Evolutionary conservation across 2,888 invertebrate species (phyloP).

Genomic region (Drosophila nr. perissopoda): DNA sequence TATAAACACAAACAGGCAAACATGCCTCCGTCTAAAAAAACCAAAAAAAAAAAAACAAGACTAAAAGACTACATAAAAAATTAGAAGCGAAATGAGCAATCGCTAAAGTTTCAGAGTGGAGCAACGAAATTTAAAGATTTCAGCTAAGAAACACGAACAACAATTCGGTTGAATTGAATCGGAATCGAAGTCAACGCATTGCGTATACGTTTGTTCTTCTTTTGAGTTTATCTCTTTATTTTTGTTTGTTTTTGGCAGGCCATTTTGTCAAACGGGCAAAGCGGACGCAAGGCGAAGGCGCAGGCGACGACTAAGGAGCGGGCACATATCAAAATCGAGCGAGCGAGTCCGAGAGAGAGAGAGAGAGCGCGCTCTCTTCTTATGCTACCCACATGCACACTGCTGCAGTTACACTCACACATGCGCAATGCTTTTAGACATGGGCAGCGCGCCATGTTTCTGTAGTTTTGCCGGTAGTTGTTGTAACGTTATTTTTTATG

Average conservation of each 20-base stretch:
- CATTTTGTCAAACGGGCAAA: slow-evolving; percentile 38
- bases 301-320: slow-evolving; percentile 33
- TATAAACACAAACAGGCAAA: slow-evolving; percentile 40
- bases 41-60: slow-evolving; percentile 6
- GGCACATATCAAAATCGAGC: slow-evolving; percentile 40
- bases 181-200: slow-evolving; percentile 41
- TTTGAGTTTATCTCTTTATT: slow-evolving; percentile 5
- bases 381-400: slow-evolving; percentile 22
- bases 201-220: slow-evolving; percentile 45
- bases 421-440: slow-evolving; percentile 44
- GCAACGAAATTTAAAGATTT: slow-evolving; percentile 25
- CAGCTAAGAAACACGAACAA: slow-evolving; percentile 9
- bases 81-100: slow-evolving; percentile 12
- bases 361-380: slow-evolving; percentile 21
- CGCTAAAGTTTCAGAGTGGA: slow-evolving; percentile 20
- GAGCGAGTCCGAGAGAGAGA: not conserved
- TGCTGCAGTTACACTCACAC: slow-evolving; percentile 52
- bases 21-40: slow-evolving; percentile 26
- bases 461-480: slow-evolving; percentile 58
- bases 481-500: slow-evolving; percentile 39
- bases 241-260: slow-evolving; percentile 37
- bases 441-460: slow-evolving; percentile 62
- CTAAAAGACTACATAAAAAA: slow-evolving; percentile 12
- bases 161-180: slow-evolving; percentile 19
- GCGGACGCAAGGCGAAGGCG: not conserved